Evolutionary conservation across 37 sponge, comb jelly and placozoan species (phyloP).

Genomic region (Crambe crambe): DNA sequence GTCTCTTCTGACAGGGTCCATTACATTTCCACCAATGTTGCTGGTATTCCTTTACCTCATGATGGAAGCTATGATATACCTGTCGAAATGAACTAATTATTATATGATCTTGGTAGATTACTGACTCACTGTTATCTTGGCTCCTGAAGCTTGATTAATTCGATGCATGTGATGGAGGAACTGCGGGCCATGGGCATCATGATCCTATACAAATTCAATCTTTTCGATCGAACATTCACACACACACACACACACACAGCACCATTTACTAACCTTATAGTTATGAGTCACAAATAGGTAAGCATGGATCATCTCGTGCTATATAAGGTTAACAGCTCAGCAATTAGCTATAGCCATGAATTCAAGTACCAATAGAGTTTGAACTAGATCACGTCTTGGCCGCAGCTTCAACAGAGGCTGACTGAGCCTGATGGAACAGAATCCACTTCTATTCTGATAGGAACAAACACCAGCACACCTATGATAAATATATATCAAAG

Average conservation of each 20-base stretch:
- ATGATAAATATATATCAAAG: neutral
- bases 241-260: neutral
- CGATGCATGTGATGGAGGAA: constrained; percentile 91
- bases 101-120: neutral
- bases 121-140: constrained; percentile 88
- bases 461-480: constrained; percentile 95
- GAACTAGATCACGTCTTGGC: constrained; percentile 88
- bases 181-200: constrained; percentile 94
- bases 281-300: constrained; percentile 93
- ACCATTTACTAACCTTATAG: constrained; percentile 63
- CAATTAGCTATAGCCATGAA: neutral
- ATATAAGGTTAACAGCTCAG: neutral
- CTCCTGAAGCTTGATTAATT: constrained; percentile 81
- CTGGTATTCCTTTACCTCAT: constrained; percentile 82
- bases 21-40: constrained; percentile 99
- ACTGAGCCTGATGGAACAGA: constrained; percentile 87
- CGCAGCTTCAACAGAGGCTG: constrained; percentile 83
- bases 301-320: constrained; percentile 99
- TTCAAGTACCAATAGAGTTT: constrained; percentile 91
- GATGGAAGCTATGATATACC: constrained; percentile 95
- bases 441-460: constrained; percentile 78
- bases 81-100: constrained; percentile 8
- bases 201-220: constrained; percentile 59
- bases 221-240: too few relatives aligned
- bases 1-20: constrained; percentile 86